phyloP scores from a whole-genome alignment of 92 coral and sea anemone genomes.

The Epizoanthus illoricatus region DNA sequence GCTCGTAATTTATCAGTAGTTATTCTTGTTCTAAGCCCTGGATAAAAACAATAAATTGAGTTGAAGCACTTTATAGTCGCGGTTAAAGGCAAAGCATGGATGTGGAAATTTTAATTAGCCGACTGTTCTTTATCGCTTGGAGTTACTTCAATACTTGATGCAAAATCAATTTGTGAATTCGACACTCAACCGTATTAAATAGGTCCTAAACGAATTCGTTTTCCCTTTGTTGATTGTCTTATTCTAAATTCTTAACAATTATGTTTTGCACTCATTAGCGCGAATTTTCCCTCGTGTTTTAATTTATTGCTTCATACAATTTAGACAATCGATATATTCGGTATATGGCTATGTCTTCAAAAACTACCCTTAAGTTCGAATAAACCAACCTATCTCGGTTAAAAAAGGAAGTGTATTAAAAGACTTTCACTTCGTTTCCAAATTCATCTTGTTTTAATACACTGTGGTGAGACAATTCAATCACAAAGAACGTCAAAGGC shows the following conservation, averaged over 20 bases:
- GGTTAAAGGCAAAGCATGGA: too few species aligned
- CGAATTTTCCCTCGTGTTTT: background rate
- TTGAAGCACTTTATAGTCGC: too few species aligned
- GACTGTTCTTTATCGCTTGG: background rate
- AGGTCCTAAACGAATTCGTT: background rate
- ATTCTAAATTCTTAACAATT: slow-evolving; percentile 22
- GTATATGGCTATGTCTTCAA: background rate
- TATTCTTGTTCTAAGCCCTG: too few species aligned
- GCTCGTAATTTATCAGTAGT: too few species aligned
- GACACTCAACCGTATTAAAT: background rate
- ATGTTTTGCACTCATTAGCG: slow-evolving; percentile 1
- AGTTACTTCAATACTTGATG: background rate
- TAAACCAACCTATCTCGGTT: background rate
- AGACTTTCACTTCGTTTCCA: background rate
- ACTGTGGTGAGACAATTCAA: background rate
- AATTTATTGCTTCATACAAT: background rate
- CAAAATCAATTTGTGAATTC: background rate
- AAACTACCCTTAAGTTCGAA: background rate
- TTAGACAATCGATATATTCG: too few species aligned
- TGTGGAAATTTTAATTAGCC: background rate
- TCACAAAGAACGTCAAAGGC: background rate
- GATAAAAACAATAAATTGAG: too few species aligned
- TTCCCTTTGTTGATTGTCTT: background rate
- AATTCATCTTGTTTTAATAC: slow-evolving; percentile 20
- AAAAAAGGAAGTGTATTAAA: background rate